Conservation (phyloP, 2,113 vertebrate genomes). For the Phodopus roborovskii region DNA sequence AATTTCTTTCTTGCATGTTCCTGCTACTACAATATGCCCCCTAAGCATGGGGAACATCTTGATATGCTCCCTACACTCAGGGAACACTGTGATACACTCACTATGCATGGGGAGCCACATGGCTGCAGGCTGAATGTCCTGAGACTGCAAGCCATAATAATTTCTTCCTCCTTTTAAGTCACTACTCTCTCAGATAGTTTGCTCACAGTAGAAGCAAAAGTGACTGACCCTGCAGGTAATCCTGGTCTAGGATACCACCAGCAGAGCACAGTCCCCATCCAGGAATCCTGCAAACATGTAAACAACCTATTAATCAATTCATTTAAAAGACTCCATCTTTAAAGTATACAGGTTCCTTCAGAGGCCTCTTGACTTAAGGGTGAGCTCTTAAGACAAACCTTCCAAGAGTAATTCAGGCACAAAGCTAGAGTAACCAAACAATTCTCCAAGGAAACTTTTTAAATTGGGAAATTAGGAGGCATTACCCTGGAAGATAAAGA, state of each 20-base stretch:
- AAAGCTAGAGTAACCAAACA: not conserved
- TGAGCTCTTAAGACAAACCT: not conserved
- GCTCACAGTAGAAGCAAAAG: not conserved
- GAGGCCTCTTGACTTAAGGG: slow-evolving; percentile 2
- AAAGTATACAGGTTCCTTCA: not conserved
- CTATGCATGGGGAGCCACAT: not conserved
- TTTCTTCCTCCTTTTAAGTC: not conserved
- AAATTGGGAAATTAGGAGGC: not conserved
- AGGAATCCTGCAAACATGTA: not conserved
- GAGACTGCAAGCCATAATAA: not conserved
- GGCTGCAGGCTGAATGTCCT: not conserved
- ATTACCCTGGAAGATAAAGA: slow-evolving; percentile 12
- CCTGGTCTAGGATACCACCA: not conserved
- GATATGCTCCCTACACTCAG: too few relatives aligned
- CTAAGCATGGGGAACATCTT: not conserved
- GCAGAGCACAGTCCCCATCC: not conserved
- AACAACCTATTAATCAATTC: not conserved
- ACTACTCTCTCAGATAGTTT: not conserved
- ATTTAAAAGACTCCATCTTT: not conserved
- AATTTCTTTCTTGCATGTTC: not conserved
- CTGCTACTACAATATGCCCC: not conserved
- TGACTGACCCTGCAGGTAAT: too few relatives aligned
- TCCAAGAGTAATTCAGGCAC: not conserved
- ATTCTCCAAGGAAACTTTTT: not conserved
- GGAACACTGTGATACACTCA: rapidly evolving